phyloP scores from a whole-genome alignment of 1,140 invertebrate species.

The Neodiprion fabricii region DNA sequence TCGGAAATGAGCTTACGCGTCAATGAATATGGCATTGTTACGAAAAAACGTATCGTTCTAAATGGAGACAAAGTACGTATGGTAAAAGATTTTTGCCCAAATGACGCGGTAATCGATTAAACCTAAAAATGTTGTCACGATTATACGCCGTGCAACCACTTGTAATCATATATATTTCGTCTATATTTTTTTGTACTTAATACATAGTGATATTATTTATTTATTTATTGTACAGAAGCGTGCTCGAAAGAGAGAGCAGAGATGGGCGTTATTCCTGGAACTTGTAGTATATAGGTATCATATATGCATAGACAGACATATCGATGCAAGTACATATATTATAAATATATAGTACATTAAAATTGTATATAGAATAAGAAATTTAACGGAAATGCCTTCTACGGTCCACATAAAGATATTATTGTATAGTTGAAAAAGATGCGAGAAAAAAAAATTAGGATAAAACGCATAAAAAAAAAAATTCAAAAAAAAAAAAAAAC shows the following conservation, averaged over 20 bases:
- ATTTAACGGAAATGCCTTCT: conserved; percentile 43
- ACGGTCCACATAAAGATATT: conserved; percentile 26
- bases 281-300: not conserved
- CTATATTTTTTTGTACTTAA: too few relatives aligned
- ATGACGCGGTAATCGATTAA: too few relatives aligned
- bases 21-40: too few relatives aligned
- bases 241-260: not conserved
- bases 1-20: too few relatives aligned
- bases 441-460: conserved; percentile 25
- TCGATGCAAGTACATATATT: conserved; percentile 23
- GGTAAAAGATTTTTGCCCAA: too few relatives aligned
- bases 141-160: too few relatives aligned
- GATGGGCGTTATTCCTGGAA: not conserved
- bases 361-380: conserved; percentile 8
- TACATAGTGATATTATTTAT: not conserved
- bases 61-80: too few relatives aligned
- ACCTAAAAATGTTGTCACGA: too few relatives aligned
- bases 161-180: too few relatives aligned
- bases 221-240: not conserved
- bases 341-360: conserved; percentile 13
- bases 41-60: too few relatives aligned
- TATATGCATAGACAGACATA: conserved; percentile 16
- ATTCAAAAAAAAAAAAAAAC: not conserved
- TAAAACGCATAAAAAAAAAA: conserved; percentile 29
- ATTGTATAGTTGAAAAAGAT: conserved; percentile 15